Base-by-base conservation (phyloP, 2,113 vertebrate species). In the Catagonus wagneri region DNA sequence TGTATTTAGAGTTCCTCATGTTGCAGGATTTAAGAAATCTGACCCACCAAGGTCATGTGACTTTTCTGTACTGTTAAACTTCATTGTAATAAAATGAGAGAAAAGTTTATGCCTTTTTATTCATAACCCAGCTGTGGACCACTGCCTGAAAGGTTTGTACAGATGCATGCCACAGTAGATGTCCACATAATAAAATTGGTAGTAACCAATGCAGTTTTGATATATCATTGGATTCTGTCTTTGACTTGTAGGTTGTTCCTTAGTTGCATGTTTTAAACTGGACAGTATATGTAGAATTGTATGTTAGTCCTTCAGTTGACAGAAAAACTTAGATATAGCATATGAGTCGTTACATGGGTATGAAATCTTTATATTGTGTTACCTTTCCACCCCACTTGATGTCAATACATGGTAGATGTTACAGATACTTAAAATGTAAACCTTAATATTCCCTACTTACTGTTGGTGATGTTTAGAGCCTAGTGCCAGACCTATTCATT, bases 21-120 rank as follows among this genome's bases (percentile, higher is more conserved):
- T 99, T 99, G 96, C 99, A 99, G 99, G 98, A 98, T 99, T 98
- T 99, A 99, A 98, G 98, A 96, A 98, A 98, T 98, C 98, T 98
- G 98, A 98, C 98, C 98, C 98, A 97, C 96, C 98, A 98, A 98
- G 98, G 99, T 99, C 98, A 97, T 99, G 99, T 99, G 99, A 99
- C 98, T 99, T 99, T 99, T 99, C 99, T 99, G 99, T 99, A 99
- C 98, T 99, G 99, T 99, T 99, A 99, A 99, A 99, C 98, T 99
- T 99, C 99, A 98, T 99, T 99, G 99, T 99, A 99, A 99, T 99
- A 99, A 99, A 99, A 99, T 98, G 98, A 98, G 98, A 99, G 98
- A 99, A 99, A 99, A 99, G 99, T 98, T 99, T 98, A 99, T 99
- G 99, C 98, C 98, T 99, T 99, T 98, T 99, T 98, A 99, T 99